A percentile compares a stretch with the other conserved stretches of the same genome.
These are phyloP conservation scores for Neotoxoptera formosana DNA, from an alignment of 1,140 invertebrate species.

Conservation along the genomic window DNA sequence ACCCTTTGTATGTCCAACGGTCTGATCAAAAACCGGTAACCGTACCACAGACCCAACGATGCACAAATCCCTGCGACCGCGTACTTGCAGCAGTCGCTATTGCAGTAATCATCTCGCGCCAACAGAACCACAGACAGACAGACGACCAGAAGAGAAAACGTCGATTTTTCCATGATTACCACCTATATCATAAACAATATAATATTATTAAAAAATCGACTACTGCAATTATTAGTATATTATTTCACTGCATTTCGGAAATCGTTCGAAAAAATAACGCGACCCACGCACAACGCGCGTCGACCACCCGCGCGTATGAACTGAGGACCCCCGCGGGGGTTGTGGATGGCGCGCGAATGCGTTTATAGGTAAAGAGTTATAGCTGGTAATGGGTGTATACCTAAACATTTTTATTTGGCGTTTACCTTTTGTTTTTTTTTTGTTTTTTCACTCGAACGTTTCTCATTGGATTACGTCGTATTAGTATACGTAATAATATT, in stretches of 20 bases:
- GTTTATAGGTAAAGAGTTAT: neutral
- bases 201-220: neutral
- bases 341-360: neutral
- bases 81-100: neutral
- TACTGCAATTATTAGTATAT: neutral
- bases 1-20: conserved; percentile 46
- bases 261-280: neutral
- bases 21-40: conserved; percentile 6
- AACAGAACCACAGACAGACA: neutral
- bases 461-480: conserved; percentile 6
- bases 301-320: neutral
- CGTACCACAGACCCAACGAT: neutral
- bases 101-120: neutral
- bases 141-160: neutral
- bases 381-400: neutral
- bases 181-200: neutral
- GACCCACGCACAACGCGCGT: neutral
- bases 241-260: neutral
- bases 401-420: neutral
- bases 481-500: neutral
- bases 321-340: neutral
- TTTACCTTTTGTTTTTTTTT: conserved; percentile 5
- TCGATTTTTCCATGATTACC: neutral
- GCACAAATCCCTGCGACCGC: neutral
- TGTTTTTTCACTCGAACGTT: neutral